Evolutionary conservation across 2,888 invertebrate species (phyloP).

Genomic region (Brachycybe producta): DNA sequence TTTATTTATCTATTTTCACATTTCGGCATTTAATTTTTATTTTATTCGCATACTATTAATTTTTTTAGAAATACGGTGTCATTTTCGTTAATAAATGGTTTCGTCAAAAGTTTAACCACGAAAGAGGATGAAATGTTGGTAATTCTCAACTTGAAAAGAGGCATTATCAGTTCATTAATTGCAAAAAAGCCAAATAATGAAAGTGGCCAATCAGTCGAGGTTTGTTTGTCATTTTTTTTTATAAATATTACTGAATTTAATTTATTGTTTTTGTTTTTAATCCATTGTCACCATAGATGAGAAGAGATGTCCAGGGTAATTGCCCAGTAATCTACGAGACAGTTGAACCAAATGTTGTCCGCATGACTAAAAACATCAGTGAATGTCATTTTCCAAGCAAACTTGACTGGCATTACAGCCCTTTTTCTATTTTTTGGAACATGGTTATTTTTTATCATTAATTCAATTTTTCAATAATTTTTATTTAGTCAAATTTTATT

Average conservation of each 20-base stretch:
- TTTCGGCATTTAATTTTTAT: not conserved
- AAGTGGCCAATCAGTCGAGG: not conserved
- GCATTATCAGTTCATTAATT: conserved; percentile 21
- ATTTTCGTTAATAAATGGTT: conserved; percentile 21
- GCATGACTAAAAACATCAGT: conserved; percentile 20
- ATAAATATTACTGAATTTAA: not conserved
- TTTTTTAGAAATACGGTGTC: conserved; percentile 19
- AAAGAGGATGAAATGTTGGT: conserved; percentile 20
- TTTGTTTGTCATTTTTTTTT: not conserved
- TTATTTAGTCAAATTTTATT: not conserved
- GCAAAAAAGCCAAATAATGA: conserved; percentile 12
- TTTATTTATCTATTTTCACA: not conserved
- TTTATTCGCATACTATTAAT: not conserved
- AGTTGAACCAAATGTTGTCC: conserved; percentile 5
- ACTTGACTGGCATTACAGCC: conserved; percentile 21
- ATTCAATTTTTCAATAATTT: not conserved
- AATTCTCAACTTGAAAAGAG: conserved; percentile 23
- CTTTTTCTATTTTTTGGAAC: conserved; percentile 23
- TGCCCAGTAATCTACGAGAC: conserved; percentile 18
- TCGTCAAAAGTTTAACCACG: conserved; percentile 15
- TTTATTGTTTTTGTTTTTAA: too few relatives aligned
- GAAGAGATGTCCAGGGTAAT: conserved; percentile 20
- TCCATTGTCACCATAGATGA: too few relatives aligned
- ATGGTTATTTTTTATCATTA: conserved; percentile 19
- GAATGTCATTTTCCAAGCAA: conserved; percentile 21